Percentiles rank a stretch among this genome's conserved stretches.
Conservation (phyloP, 2,797 vertebrate genomes). For the Gadopsis marmoratus region DNA sequence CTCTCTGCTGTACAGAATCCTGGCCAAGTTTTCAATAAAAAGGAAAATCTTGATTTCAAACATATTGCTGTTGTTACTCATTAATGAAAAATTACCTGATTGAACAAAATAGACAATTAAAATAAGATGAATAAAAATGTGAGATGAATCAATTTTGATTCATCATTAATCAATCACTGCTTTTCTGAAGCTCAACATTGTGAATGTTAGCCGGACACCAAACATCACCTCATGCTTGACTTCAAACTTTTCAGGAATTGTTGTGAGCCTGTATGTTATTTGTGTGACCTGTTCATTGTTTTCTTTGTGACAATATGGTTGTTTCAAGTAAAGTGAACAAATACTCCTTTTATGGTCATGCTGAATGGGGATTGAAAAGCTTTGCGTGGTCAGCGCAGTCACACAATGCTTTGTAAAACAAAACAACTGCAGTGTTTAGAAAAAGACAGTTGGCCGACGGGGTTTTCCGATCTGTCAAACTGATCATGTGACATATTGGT, state of each 20-base stretch:
- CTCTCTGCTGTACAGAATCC: conserved; percentile 86
- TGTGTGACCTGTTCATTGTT: not conserved
- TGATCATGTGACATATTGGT: not conserved
- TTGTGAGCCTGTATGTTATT: not conserved
- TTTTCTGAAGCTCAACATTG: not conserved
- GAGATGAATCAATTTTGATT: not conserved
- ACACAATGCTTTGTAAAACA: not conserved
- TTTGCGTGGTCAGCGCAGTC: conserved; percentile 1
- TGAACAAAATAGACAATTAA: not conserved
- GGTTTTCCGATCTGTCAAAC: not conserved
- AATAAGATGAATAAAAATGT: not conserved
- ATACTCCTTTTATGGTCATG: not conserved
- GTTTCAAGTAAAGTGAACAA: not conserved
- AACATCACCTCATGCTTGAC: not conserved
- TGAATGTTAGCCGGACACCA: not conserved
- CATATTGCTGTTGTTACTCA: conserved; percentile 59
- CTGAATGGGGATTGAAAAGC: not conserved
- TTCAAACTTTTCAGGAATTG: not conserved
- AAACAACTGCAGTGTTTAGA: not conserved
- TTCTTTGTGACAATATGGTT: not conserved
- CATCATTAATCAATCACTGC: not conserved
- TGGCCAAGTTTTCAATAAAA: conserved; percentile 89
- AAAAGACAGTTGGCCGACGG: not conserved
- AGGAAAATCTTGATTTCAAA: conserved; percentile 80
- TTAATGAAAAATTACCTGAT: conserved; percentile 21